Conservation (phyloP, 2,888 invertebrate genomes). For the Euproctis similis region DNA sequence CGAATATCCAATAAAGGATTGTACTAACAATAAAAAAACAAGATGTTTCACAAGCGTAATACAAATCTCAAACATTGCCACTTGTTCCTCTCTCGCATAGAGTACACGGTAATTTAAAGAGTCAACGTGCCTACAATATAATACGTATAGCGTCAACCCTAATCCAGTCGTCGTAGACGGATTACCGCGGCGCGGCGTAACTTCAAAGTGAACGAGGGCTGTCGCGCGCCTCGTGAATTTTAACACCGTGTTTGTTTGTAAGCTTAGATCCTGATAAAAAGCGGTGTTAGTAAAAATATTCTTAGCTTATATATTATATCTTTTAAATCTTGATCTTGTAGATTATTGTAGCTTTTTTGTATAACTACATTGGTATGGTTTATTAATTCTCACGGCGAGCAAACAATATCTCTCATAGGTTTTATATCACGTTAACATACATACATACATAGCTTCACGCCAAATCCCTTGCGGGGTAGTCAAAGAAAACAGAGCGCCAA, state of each 20-base stretch:
- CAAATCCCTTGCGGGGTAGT: too few relatives aligned
- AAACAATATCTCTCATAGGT: too few relatives aligned
- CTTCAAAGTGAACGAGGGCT: conserved; percentile 44
- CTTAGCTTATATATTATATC: conserved; percentile 8
- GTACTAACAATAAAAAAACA: too few relatives aligned
- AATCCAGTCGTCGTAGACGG: conserved; percentile 30
- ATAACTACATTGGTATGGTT: too few relatives aligned
- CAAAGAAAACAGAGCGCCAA: too few relatives aligned
- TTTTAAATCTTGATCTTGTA: conserved; percentile 4
- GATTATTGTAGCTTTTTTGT: conserved; percentile 1
- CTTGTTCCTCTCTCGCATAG: conserved; percentile 9
- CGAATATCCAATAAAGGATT: too few relatives aligned
- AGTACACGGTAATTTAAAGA: conserved; percentile 16
- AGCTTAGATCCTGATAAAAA: conserved; percentile 30
- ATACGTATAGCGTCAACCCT: conserved; percentile 25
- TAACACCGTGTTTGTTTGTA: conserved; percentile 25
- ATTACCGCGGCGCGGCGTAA: conserved; percentile 43
- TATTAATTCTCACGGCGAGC: too few relatives aligned
- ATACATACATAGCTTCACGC: too few relatives aligned
- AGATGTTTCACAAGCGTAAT: not conserved
- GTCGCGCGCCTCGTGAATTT: conserved; percentile 40
- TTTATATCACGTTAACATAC: too few relatives aligned
- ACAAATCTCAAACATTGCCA: conserved; percentile 2
- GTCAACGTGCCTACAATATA: conserved; percentile 22
- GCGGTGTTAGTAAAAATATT: conserved; percentile 17